phyloP scores from a whole-genome alignment of 2,888 invertebrate species.

The Nowickia ferox region DNA sequence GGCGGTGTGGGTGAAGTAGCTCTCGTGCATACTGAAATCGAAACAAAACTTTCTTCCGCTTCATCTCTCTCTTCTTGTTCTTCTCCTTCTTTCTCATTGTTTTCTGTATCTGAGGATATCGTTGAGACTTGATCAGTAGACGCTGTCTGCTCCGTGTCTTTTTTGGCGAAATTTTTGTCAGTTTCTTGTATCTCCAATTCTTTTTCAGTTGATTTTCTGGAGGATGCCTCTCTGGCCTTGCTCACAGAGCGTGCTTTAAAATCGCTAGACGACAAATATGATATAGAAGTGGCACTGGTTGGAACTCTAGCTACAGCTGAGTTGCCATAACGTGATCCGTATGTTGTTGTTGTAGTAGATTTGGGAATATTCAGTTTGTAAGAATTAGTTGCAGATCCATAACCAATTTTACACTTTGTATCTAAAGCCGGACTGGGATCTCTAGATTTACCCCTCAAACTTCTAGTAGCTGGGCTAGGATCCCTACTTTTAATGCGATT shows the following conservation, averaged over 20 bases:
- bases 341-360: slow-evolving; percentile 69
- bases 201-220: slow-evolving; percentile 83
- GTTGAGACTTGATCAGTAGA: background rate
- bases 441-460: slow-evolving; percentile 82
- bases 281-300: slow-evolving; percentile 74
- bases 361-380: slow-evolving; percentile 76
- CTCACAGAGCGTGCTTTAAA: slow-evolving; percentile 81
- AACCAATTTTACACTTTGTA: slow-evolving; percentile 78
- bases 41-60: slow-evolving; percentile 78
- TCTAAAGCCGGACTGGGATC: slow-evolving; percentile 84
- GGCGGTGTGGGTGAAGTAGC: slow-evolving; percentile 92
- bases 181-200: slow-evolving; percentile 73
- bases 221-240: slow-evolving; percentile 79
- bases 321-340: slow-evolving; percentile 73
- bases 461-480: slow-evolving; percentile 84
- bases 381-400: slow-evolving; percentile 70
- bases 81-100: slow-evolving; percentile 20
- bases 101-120: slow-evolving; percentile 66
- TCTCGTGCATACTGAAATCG: slow-evolving; percentile 88
- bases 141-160: slow-evolving; percentile 1
- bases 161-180: slow-evolving; percentile 73
- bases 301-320: slow-evolving; percentile 53
- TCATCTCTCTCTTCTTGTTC: slow-evolving; percentile 48
- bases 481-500: slow-evolving; percentile 84
- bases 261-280: slow-evolving; percentile 82